These are phyloP conservation scores for Teleogryllus oceanicus DNA, from an alignment of 2,888 invertebrate genomes.

Conservation along the genomic window DNA sequence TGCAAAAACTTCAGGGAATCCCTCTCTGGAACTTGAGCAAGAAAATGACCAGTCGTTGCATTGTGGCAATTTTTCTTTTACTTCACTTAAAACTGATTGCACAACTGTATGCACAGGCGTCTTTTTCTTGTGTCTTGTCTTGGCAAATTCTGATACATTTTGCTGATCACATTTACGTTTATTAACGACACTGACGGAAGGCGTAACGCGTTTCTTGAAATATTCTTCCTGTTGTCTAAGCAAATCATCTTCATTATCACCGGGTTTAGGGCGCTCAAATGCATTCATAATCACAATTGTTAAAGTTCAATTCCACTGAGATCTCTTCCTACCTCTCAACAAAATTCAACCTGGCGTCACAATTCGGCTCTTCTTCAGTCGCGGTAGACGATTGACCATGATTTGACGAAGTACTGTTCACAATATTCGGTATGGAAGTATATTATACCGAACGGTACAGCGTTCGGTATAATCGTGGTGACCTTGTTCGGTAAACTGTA, in stretches of 20 bases:
- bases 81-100: conserved; percentile 42
- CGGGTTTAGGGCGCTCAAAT: conserved; percentile 60
- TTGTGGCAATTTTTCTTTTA: conserved; percentile 43
- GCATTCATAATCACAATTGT: neutral
- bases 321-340: too few species aligned
- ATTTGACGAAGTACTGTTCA: too few species aligned
- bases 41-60: conserved; percentile 30
- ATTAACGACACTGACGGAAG: conserved; percentile 61
- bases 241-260: conserved; percentile 71
- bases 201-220: conserved; percentile 54
- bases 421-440: too few species aligned
- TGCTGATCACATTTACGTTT: conserved; percentile 47
- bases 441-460: too few species aligned
- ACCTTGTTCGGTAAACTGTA: too few species aligned
- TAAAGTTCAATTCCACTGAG: too few species aligned
- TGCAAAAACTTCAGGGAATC: conserved; percentile 45
- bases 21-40: conserved; percentile 36
- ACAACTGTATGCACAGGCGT: neutral
- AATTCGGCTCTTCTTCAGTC: too few species aligned
- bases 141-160: neutral
- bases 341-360: too few species aligned
- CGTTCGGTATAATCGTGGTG: too few species aligned
- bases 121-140: neutral
- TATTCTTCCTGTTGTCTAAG: conserved; percentile 71
- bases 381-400: too few species aligned